Conservation (phyloP, 2,113 vertebrate species). For the Acanthochromis polyacanthus region DNA sequence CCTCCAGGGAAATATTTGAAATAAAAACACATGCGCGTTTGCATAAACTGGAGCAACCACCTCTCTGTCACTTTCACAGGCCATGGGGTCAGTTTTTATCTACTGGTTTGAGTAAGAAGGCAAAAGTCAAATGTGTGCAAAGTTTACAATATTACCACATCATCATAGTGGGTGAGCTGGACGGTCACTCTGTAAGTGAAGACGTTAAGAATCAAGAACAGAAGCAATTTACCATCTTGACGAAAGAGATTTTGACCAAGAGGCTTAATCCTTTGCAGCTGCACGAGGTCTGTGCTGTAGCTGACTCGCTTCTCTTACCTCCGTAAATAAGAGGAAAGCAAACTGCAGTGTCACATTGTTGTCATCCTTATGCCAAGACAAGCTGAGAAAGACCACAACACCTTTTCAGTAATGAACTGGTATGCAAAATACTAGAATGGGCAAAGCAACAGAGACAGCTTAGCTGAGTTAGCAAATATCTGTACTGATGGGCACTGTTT, state of each 20-base stretch:
- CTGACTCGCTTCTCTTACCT: not conserved
- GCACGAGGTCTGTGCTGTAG: not conserved
- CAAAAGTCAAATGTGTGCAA: constrained; percentile 41
- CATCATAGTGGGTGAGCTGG: not conserved
- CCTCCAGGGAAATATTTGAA: constrained; percentile 50
- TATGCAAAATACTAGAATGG: not conserved
- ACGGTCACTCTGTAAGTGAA: not conserved
- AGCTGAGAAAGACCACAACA: not conserved
- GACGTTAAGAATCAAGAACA: too few species aligned
- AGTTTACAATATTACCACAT: constrained; percentile 1
- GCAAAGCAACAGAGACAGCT: constrained; percentile 7
- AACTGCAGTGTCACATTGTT: not conserved
- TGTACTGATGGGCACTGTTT: constrained; percentile 16
- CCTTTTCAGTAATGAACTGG: not conserved
- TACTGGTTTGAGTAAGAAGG: constrained; percentile 33
- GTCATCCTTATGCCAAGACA: not conserved
- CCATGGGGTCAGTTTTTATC: constrained; percentile 56
- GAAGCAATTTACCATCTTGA: constrained; percentile 1
- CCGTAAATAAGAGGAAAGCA: not conserved
- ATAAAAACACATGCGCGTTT: constrained; percentile 60
- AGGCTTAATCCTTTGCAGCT: not conserved
- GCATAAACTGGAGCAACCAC: constrained; percentile 52
- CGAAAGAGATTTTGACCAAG: not conserved
- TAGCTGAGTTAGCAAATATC: constrained; percentile 14
- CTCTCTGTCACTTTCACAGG: constrained; percentile 42